Evolutionary conservation across 2,888 invertebrate species (phyloP).

Genomic region (Lasioglossum figueresi): DNA sequence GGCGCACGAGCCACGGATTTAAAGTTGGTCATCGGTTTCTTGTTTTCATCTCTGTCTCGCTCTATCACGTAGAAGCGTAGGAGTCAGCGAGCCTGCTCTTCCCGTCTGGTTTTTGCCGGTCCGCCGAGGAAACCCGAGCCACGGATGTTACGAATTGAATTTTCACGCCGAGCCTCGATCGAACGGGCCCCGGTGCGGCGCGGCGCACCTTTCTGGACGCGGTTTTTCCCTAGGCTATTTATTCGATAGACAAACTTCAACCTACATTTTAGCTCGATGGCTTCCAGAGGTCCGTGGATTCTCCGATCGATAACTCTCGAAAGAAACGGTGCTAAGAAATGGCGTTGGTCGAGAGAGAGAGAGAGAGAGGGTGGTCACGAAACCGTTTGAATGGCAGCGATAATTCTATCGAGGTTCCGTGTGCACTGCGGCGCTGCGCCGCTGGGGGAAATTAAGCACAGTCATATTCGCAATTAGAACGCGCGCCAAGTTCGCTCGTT

Average conservation of each 20-base stretch:
- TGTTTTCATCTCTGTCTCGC: conserved; percentile 38
- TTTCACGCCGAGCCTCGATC: conserved; percentile 61
- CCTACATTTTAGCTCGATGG: not conserved
- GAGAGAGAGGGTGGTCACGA: not conserved
- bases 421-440: conserved; percentile 37
- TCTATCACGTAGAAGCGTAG: conserved; percentile 52
- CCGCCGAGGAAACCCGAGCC: conserved; percentile 34
- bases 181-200: not conserved
- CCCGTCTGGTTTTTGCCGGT: conserved; percentile 22
- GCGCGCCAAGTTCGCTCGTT: conserved; percentile 78
- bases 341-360: not conserved
- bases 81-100: conserved; percentile 55
- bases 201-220: not conserved
- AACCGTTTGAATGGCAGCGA: conserved; percentile 33
- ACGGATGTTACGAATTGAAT: conserved; percentile 66
- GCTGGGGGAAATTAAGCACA: conserved; percentile 80
- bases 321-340: not conserved
- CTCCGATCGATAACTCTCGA: not conserved
- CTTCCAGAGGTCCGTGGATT: not conserved
- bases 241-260: not conserved
- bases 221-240: not conserved
- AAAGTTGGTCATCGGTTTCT: conserved; percentile 73
- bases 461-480: conserved; percentile 83
- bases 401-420: conserved; percentile 64
- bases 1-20: conserved; percentile 78